A percentile compares a stretch with the other conserved stretches of the same genome.
phyloP scores from a whole-genome alignment of 2,888 invertebrate genomes.

The Boloria selene region DNA sequence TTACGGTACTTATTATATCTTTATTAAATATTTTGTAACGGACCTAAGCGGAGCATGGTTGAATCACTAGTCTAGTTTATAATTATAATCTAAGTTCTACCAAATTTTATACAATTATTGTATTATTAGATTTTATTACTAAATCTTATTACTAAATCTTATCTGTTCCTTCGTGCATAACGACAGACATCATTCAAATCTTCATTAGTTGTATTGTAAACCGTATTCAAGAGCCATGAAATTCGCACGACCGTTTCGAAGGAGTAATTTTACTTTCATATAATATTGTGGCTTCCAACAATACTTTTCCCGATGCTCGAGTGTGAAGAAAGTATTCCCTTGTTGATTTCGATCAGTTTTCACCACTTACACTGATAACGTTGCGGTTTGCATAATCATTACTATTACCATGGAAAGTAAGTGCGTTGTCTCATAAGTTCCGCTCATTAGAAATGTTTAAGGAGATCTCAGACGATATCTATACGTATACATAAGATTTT shows the following conservation, averaged over 20 bases:
- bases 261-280: slow-evolving; percentile 19
- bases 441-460: slow-evolving; percentile 4
- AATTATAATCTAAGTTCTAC: no score
- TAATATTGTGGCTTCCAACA: slow-evolving; percentile 6
- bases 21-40: no score
- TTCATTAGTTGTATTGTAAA: neutral
- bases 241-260: slow-evolving; percentile 1
- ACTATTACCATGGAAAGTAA: slow-evolving; percentile 32
- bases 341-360: slow-evolving; percentile 32
- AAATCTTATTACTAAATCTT: no score
- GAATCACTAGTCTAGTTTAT: no score
- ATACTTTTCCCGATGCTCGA: slow-evolving; percentile 12
- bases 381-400: slow-evolving; percentile 35
- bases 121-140: no score
- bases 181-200: neutral
- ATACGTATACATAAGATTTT: no score
- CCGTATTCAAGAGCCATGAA: slow-evolving; percentile 4
- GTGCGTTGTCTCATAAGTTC: slow-evolving; percentile 1
- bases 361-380: slow-evolving; percentile 31
- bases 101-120: no score
- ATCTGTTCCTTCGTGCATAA: neutral
- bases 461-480: neutral
- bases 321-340: slow-evolving; percentile 29
- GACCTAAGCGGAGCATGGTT: no score
- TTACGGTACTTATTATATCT: no score